phyloP scores from a whole-genome alignment of 1,140 invertebrate genomes.

The Zaprionus gabonicus region DNA sequence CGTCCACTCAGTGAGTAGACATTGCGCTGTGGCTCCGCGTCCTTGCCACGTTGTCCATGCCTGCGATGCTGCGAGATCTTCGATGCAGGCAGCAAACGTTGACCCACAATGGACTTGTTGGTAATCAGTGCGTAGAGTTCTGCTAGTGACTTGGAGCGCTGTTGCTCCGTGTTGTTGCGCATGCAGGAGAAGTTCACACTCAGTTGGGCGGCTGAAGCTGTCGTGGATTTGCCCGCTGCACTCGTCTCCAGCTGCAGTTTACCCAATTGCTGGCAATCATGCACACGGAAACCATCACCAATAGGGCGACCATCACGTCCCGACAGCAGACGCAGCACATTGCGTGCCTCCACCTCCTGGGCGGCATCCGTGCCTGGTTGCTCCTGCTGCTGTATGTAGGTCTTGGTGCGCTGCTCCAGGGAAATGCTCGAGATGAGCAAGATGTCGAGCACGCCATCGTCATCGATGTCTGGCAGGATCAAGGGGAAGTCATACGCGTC shows the following conservation, averaged over 20 bases:
- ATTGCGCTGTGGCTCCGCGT: constrained; percentile 86
- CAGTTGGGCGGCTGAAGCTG: constrained; percentile 32
- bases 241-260: constrained; percentile 77
- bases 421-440: constrained; percentile 85
- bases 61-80: constrained; percentile 82
- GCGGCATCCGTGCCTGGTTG: constrained; percentile 8
- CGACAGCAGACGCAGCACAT: constrained; percentile 88
- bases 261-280: constrained; percentile 85
- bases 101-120: constrained; percentile 75
- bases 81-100: constrained; percentile 49
- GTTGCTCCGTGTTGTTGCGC: constrained; percentile 82
- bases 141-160: constrained; percentile 74
- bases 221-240: constrained; percentile 53
- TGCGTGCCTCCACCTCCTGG: constrained; percentile 84
- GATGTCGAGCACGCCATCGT: constrained; percentile 89
- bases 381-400: constrained; percentile 54
- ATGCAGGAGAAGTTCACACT: constrained; percentile 84
- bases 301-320: constrained; percentile 85
- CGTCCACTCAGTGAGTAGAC: constrained; percentile 86
- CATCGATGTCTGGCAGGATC: constrained; percentile 89
- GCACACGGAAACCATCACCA: constrained; percentile 85
- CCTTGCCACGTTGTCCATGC: constrained; percentile 85
- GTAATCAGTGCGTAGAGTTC: constrained; percentile 84
- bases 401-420: constrained; percentile 70
- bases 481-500: constrained; percentile 88